phyloP scores from a whole-genome alignment of 1,140 invertebrate species.

The Drosophila pallidifrons region DNA sequence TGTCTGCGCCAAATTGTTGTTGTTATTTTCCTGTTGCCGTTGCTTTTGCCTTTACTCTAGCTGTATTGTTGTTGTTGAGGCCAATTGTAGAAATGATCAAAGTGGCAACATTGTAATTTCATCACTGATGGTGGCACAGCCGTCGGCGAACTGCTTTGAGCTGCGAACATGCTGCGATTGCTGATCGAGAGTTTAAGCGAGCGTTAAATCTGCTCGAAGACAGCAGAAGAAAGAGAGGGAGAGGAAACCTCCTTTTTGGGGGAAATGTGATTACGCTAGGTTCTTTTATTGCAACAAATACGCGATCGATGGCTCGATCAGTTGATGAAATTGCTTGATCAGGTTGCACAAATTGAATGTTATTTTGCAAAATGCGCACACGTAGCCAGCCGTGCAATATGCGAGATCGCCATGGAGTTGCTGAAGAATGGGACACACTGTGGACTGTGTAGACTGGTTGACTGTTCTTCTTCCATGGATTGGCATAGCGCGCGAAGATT shows the following conservation, averaged over 20 bases:
- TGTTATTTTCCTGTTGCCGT: conserved; percentile 48
- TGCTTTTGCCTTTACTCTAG: conserved; percentile 6
- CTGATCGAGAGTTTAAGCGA: conserved; percentile 68
- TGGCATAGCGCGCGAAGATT: conserved; percentile 81
- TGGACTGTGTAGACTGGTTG: too few relatives aligned
- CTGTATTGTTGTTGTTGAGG: conserved; percentile 46
- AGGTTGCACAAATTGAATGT: conserved; percentile 84
- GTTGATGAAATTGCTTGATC: conserved; percentile 74
- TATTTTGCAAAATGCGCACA: conserved; percentile 82
- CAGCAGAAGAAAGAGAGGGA: neutral
- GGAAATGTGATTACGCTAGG: conserved; percentile 64
- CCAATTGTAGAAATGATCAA: conserved; percentile 80
- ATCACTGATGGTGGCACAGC: conserved; percentile 51
- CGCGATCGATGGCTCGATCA: conserved; percentile 55
- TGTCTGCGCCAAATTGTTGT: conserved; percentile 62
- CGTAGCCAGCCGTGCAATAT: conserved; percentile 71
- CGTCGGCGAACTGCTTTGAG: conserved; percentile 68
- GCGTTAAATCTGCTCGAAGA: conserved; percentile 60
- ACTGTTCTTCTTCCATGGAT: conserved; percentile 17
- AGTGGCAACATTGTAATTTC: conserved; percentile 75
- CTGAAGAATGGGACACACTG: conserved; percentile 18
- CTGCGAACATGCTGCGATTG: conserved; percentile 27
- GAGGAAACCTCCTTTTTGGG: conserved; percentile 27
- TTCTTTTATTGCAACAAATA: conserved; percentile 49
- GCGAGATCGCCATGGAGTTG: conserved; percentile 33